phyloP scores from a whole-genome alignment of 1,140 invertebrate genomes.

The Spodoptera litura region DNA sequence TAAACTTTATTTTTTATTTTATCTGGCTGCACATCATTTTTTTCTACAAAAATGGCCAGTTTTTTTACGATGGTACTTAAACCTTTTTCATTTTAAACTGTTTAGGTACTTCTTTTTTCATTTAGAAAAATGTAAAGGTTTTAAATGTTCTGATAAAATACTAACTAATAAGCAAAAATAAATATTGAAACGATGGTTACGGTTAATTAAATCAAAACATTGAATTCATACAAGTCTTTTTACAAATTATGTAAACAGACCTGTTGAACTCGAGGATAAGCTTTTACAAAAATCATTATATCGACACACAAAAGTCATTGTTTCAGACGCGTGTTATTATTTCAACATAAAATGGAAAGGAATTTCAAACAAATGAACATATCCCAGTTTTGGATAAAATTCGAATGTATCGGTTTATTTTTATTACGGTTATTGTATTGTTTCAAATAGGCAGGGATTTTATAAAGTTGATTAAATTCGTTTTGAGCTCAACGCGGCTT shows the following conservation, averaged over 20 bases:
- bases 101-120: no score
- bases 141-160: no score
- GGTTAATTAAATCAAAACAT: no score
- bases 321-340: background rate
- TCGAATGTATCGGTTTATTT: background rate
- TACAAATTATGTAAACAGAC: background rate
- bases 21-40: no score
- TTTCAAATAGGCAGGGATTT: slow-evolving; percentile 2
- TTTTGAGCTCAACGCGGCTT: background rate
- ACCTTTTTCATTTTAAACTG: no score
- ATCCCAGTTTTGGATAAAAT: background rate
- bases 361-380: slow-evolving; percentile 9
- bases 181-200: no score
- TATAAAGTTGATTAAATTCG: background rate
- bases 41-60: no score
- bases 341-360: background rate
- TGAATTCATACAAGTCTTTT: background rate
- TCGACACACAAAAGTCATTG: background rate
- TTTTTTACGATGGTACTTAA: no score
- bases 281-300: no score
- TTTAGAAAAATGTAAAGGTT: no score
- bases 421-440: slow-evolving; percentile 15
- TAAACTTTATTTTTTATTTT: no score
- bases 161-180: no score
- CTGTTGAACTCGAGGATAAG: background rate